Base-by-base conservation (phyloP, 2,113 vertebrate species). In the Progne subis region DNA sequence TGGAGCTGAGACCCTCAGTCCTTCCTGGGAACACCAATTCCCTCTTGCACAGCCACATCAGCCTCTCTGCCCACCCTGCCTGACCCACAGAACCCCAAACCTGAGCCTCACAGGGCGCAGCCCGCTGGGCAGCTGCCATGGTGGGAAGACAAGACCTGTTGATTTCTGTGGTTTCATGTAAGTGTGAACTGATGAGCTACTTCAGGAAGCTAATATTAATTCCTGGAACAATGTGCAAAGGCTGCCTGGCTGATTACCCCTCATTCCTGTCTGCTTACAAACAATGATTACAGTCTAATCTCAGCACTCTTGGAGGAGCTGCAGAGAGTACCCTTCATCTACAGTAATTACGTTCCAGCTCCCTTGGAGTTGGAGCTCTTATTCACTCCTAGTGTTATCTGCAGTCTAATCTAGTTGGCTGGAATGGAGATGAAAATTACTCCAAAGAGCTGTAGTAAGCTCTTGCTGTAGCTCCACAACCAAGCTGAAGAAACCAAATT, bases 281-380 rank as follows among this genome's bases (percentile, higher is more conserved):
- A 97, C 97, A 97, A 96, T 97, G 96, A 97, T 97, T 97, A 97
- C 94, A 82, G 90, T 85, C 95, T 97, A 97, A 97, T 97, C 94
- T 97, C 97, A 88, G 96, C 94, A 95, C 95, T 96, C 97, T 97
- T 97, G 96, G 95, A 96, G 86, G 84, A 95, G 94, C 86, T 94
- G 87, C 1, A 0, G 71, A 95, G 92, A 97, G 96, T 85, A 94
- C 96, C 95, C 97, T 97, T 97, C 96, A 97, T 96, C 97, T 90
- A 57, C 55, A 75, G 78, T 93, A 97, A 97, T 97, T 97, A 97
- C 1, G 82, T 90, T 92, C 94, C 93, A 86, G 96, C 95, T 96
- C 95, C 90, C 86, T 94, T 28, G 2, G 97, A 97, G 94, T 90
- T 57, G 49, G 76, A 81, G 90, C 95, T 96, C 94, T 96, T 95